phyloP scores from a whole-genome alignment of 2,113 vertebrate species.

The Callospermophilus lateralis region DNA sequence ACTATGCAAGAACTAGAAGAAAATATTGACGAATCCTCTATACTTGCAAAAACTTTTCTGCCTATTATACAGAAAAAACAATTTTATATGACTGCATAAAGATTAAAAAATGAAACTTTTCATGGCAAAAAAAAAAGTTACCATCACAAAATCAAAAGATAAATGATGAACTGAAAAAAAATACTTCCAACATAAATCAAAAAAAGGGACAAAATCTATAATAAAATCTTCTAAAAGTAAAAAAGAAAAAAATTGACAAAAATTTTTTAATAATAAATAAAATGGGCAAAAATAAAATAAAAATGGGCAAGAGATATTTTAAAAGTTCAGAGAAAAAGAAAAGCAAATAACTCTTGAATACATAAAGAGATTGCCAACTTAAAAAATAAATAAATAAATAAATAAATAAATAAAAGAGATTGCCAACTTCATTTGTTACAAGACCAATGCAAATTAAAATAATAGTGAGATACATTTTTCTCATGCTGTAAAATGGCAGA shows the following conservation, averaged over 20 bases:
- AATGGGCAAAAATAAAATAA: no score
- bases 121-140: background rate
- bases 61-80: background rate
- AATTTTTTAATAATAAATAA: no score
- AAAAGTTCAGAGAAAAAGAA: background rate
- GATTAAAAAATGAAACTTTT: background rate
- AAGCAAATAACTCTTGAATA: background rate
- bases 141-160: background rate
- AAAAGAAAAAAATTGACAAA: background rate
- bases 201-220: background rate
- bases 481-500: background rate
- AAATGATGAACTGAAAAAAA: background rate
- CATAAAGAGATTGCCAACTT: background rate
- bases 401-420: no score
- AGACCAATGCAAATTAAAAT: no score
- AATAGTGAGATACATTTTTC: background rate
- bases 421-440: no score
- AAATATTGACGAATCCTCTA: background rate
- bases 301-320: background rate
- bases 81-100: slow-evolving; percentile 5
- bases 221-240: background rate
- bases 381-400: no score
- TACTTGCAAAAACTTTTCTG: background rate
- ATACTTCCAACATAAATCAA: background rate
- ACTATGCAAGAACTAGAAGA: background rate